A percentile compares a stretch with the other conserved stretches of the same genome.
Conservation (phyloP, 1,140 invertebrate species). For the Bombus turneri region DNA sequence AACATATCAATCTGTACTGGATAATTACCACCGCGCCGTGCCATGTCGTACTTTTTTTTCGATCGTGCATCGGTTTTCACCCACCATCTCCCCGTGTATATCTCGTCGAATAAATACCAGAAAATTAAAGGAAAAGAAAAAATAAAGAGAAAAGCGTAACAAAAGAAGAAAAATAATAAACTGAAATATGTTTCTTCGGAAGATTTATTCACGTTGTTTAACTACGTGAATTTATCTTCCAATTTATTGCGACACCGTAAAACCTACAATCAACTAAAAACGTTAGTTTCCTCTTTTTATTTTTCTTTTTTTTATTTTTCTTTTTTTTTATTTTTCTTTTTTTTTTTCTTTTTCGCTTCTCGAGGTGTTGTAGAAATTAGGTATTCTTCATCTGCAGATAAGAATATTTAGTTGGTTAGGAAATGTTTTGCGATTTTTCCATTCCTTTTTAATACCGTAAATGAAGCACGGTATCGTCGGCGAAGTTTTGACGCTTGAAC, state of each 20-base stretch:
- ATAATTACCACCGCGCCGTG: conserved; percentile 27
- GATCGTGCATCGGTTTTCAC: background rate
- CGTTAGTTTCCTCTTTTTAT: background rate
- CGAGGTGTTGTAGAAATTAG: background rate
- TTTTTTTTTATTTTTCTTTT: background rate
- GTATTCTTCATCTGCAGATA: background rate
- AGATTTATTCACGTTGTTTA: background rate
- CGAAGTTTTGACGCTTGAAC: background rate
- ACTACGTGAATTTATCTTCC: background rate
- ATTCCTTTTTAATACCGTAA: background rate
- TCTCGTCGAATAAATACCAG: background rate
- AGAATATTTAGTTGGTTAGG: background rate
- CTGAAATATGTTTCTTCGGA: background rate
- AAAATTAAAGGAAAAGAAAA: background rate
- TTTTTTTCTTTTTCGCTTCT: background rate
- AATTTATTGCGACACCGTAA: background rate
- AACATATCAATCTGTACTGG: background rate
- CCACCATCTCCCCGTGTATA: no score
- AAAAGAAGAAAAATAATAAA: background rate
- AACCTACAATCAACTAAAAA: background rate
- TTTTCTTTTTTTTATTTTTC: background rate
- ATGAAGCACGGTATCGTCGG: background rate
- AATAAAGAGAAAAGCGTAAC: background rate
- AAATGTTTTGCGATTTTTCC: background rate
- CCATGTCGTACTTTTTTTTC: no score